A percentile compares a stretch with the other conserved stretches of the same genome.
phyloP scores from a whole-genome alignment of 2,888 invertebrate genomes.

The Lamellibrachia satsuma region DNA sequence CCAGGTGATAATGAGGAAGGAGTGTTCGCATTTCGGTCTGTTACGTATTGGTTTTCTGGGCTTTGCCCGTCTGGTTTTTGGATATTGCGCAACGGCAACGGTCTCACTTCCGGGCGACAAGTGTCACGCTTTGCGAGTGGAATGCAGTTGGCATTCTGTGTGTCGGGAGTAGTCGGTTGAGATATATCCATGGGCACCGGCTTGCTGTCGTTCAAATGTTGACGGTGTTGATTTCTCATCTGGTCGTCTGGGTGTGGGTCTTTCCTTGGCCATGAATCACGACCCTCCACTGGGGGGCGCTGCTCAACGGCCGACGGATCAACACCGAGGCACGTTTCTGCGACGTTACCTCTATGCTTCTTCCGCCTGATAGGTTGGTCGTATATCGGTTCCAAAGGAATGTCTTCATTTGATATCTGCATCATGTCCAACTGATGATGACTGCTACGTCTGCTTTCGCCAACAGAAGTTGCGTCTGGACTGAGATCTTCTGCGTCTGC shows the following conservation, averaged over 20 bases:
- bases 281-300: constrained; percentile 44
- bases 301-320: constrained; percentile 31
- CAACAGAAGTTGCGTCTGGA: constrained; percentile 24
- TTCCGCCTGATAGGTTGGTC: background rate
- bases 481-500: constrained; percentile 39
- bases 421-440: background rate
- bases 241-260: constrained; percentile 23
- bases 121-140: constrained; percentile 22
- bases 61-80: constrained; percentile 40
- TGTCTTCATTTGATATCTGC: constrained; percentile 30
- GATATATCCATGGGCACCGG: background rate
- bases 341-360: background rate
- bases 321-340: constrained; percentile 18
- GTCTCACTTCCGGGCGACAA: constrained; percentile 31
- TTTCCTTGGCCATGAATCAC: constrained; percentile 39
- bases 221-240: background rate
- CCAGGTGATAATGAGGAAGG: constrained; percentile 31
- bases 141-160: constrained; percentile 32
- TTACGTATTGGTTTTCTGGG: constrained; percentile 34
- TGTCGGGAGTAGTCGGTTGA: background rate
- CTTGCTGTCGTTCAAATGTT: background rate
- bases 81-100: constrained; percentile 38
- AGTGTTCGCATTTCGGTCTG: constrained; percentile 35
- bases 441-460: background rate
- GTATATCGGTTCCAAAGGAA: constrained; percentile 32